Base-by-base conservation (phyloP, 2,888 invertebrate species). In the Neocrepidodera transversa region DNA sequence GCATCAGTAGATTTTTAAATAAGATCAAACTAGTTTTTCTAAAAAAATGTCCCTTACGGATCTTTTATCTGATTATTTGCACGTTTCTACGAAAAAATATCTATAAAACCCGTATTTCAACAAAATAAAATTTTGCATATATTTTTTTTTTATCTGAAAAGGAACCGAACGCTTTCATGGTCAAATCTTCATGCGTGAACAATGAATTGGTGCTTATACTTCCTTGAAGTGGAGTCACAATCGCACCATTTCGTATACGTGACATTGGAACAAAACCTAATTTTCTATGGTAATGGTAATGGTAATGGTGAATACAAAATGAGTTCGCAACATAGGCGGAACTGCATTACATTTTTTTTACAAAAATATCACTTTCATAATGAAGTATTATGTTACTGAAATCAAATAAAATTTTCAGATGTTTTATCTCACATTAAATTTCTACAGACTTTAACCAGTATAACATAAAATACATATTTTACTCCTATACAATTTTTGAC, bases 121-220 rank as follows among this genome's bases (percentile, higher is more conserved):
- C 13, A 32, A 32, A 40, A 40, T 16, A 2, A 2, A 32, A 11
- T 32, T 13, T 32, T 4, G 11, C 32, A 13, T 32, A 32, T 32
- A 32, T 32, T 32, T 32, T 32, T 28, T 23, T 28, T 28, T 10
- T 13, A 32, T 32, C 13, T 32, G 13, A 32, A 32, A 42, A 42
- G 42, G 42, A 23, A 42, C 42, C 42, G 5, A 23, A 7, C 11
- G 18, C 23, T 20, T 20, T 50, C 50, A 50, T 35, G 50, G 50
- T 36, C 50, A 50, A 50, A 51, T 51, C 38, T 51, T 23, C 38
- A 26, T 26, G 51, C 51, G 35, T 50, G 14, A 36, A 38, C 40
- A 38, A 40, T 51, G 40, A 40, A 11, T 26, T 20, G 6, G 42
- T 42, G 13, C 13, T 20, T 23, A 23, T 35, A 40, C 28, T 51